Evolutionary conservation across 2,797 vertebrate genomes (phyloP).

Genomic region (Sebastes flavidus): DNA sequence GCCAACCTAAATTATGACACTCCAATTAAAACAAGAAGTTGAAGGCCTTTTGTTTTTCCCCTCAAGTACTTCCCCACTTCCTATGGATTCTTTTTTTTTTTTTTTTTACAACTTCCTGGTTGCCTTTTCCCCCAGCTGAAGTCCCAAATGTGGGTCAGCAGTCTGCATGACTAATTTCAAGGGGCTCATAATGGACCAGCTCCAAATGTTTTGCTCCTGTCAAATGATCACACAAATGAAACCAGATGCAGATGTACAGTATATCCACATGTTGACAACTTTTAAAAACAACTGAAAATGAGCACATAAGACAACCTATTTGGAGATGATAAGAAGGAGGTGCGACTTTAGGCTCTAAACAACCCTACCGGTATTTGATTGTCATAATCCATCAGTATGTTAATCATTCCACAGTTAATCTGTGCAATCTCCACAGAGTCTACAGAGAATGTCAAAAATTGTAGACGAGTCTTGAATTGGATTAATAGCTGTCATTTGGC

Average conservation of each 20-base stretch:
- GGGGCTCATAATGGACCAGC: conserved; percentile 27
- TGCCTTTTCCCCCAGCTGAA: conserved; percentile 47
- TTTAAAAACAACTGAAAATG: background rate
- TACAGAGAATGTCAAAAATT: background rate
- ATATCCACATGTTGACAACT: background rate
- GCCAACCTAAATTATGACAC: background rate
- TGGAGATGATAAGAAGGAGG: background rate
- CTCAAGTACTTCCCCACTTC: conserved; percentile 64
- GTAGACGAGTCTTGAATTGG: background rate
- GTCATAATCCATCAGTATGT: background rate
- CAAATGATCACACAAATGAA: conserved; percentile 32
- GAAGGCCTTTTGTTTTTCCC: conserved; percentile 25
- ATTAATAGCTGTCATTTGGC: background rate
- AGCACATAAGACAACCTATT: background rate
- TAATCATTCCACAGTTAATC: conserved; percentile 17
- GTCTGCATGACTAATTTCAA: conserved; percentile 69
- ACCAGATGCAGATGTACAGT: background rate
- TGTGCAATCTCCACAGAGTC: conserved; percentile 1
- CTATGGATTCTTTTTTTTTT: conserved; percentile 14
- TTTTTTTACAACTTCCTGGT: conserved; percentile 63
- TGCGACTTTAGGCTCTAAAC: conserved; percentile 18
- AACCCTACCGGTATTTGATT: background rate
- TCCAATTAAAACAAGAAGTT: conserved; percentile 34
- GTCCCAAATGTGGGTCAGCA: conserved; percentile 74
- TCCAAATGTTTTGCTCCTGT: conserved; percentile 47